These are phyloP conservation scores for Tinea semifulvella DNA, from an alignment of 2,888 invertebrate species.

Conservation along the genomic window DNA sequence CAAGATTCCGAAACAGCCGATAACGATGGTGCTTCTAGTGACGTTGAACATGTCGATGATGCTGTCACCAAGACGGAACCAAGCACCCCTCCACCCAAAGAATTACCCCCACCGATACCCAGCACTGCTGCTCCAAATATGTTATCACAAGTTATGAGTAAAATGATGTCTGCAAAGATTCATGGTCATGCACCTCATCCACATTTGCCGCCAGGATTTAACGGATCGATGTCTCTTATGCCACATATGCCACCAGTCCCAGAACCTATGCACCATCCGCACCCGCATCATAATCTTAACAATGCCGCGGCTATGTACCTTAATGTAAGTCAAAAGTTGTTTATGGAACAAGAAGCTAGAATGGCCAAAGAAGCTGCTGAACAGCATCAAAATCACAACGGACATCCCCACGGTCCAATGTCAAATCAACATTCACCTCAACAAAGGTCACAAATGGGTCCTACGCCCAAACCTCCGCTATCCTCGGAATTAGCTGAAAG, in stretches of 20 bases:
- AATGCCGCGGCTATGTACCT: conserved; percentile 78
- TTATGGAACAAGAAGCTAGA: conserved; percentile 81
- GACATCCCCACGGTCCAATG: conserved; percentile 67
- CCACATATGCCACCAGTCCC: conserved; percentile 60
- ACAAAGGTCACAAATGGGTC: conserved; percentile 52
- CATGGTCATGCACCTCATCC: conserved; percentile 65
- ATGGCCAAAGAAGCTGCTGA: conserved; percentile 74
- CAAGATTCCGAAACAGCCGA: conserved; percentile 80
- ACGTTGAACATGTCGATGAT: conserved; percentile 69
- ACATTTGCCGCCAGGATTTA: conserved; percentile 69
- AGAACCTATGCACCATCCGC: conserved; percentile 63
- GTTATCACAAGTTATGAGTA: conserved; percentile 71
- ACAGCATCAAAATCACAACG: conserved; percentile 48
- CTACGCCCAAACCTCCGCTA: conserved; percentile 49
- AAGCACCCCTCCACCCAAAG: conserved; percentile 63
- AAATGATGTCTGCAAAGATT: conserved; percentile 72
- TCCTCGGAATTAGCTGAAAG: conserved; percentile 81
- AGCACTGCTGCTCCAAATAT: conserved; percentile 58
- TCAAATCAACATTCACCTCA: conserved; percentile 68
- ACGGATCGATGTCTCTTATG: conserved; percentile 65
- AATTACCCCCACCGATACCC: conserved; percentile 55
- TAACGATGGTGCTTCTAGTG: conserved; percentile 77
- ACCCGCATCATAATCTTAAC: conserved; percentile 69
- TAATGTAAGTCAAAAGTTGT: conserved; percentile 79
- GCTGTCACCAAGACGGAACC: conserved; percentile 67